These are phyloP conservation scores for Actias luna DNA, from an alignment of 2,888 invertebrate species.

Conservation along the genomic window DNA sequence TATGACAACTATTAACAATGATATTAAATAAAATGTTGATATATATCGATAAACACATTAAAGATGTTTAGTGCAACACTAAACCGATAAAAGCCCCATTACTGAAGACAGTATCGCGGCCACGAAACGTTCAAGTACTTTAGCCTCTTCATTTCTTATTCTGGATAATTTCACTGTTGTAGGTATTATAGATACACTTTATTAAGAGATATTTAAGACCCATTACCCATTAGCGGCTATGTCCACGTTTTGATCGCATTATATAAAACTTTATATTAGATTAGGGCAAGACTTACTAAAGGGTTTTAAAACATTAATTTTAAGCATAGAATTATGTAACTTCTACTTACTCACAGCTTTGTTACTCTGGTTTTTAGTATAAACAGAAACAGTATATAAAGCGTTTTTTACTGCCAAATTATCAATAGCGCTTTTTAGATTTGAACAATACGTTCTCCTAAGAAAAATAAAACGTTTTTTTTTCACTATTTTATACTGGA, in stretches of 20 bases:
- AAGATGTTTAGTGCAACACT: slow-evolving; percentile 28
- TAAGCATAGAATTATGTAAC: no score
- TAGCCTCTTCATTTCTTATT: slow-evolving; percentile 21
- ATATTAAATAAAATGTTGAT: neutral
- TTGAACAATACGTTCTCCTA: no score
- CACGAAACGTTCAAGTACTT: slow-evolving; percentile 30
- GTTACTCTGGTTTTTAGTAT: no score
- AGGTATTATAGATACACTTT: neutral
- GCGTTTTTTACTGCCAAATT: no score
- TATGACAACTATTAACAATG: no score
- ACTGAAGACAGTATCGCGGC: slow-evolving; percentile 36
- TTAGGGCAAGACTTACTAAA: no score
- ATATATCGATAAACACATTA: neutral
- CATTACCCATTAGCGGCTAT: neutral
- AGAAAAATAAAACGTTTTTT: no score
- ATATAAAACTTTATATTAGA: neutral
- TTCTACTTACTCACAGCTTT: no score
- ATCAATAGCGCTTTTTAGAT: no score
- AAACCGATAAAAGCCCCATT: slow-evolving; percentile 52
- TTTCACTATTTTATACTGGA: no score
- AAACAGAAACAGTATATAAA: no score
- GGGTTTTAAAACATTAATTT: no score
- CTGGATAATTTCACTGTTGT: slow-evolving; percentile 18
- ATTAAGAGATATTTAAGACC: neutral
- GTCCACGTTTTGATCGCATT: neutral